Conservation (phyloP, 2,113 vertebrate species). For the Callipepla squamata region DNA sequence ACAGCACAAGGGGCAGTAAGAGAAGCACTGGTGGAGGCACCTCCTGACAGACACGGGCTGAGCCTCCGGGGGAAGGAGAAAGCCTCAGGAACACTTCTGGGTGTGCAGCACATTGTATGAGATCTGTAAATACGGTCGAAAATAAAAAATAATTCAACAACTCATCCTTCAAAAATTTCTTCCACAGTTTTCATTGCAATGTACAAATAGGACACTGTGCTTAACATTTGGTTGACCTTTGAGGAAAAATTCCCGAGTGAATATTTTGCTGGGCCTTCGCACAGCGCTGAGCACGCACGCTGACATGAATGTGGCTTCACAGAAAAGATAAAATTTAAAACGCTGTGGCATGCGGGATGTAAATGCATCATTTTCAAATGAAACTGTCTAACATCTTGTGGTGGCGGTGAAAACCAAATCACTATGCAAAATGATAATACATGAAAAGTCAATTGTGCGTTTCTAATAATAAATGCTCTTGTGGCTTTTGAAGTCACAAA, state of each 20-base stretch:
- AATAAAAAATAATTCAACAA: not conserved
- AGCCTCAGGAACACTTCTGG: not conserved
- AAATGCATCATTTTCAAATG: conserved; percentile 74
- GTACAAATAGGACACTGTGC: not conserved
- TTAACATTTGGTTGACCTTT: not conserved
- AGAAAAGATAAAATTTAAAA: conserved; percentile 46
- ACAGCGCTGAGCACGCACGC: not conserved
- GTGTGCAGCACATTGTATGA: not conserved
- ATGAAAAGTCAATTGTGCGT: conserved; percentile 68
- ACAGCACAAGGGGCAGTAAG: accelerated
- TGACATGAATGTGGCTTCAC: not conserved
- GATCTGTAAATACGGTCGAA: not conserved
- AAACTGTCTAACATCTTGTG: conserved; percentile 64
- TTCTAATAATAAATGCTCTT: conserved; percentile 74
- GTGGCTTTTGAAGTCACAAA: conserved; percentile 68
- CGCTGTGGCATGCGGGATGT: not conserved
- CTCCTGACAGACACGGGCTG: not conserved
- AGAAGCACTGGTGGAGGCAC: not conserved
- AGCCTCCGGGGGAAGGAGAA: not conserved
- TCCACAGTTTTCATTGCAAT: not conserved
- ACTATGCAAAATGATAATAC: conserved; percentile 57
- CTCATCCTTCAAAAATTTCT: not conserved
- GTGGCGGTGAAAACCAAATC: conserved; percentile 59
- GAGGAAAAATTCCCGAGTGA: not conserved
- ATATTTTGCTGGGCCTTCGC: not conserved